Evolutionary conservation across 2,113 vertebrate species (phyloP).

Genomic region (Sminthopsis crassicaudata): DNA sequence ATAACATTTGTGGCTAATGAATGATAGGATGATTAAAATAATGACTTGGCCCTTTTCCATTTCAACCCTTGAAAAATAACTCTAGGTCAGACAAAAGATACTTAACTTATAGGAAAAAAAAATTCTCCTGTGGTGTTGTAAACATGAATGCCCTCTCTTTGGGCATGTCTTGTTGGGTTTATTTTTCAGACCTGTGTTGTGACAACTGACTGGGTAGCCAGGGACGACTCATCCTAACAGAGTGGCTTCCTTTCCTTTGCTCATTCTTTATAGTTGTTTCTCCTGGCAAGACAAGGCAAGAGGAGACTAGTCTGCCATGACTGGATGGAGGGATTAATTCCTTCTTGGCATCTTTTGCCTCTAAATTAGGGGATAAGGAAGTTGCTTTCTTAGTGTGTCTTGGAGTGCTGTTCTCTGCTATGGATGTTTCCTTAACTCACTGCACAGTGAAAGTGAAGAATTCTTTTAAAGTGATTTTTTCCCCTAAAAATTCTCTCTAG

Average conservation of each 20-base stretch:
- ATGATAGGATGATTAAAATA: background rate
- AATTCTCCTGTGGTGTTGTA: background rate
- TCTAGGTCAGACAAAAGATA: background rate
- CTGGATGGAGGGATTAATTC: background rate
- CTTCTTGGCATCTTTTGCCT: background rate
- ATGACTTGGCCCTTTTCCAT: background rate
- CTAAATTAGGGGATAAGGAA: background rate
- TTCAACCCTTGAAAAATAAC: background rate
- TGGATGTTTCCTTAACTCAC: background rate
- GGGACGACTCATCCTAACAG: background rate
- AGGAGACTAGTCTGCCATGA: background rate
- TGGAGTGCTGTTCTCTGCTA: background rate
- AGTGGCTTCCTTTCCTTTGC: background rate
- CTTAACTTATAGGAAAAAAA: background rate
- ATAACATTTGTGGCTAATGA: background rate
- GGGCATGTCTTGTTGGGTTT: background rate
- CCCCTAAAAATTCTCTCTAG: background rate
- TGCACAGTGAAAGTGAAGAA: background rate
- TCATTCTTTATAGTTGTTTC: background rate
- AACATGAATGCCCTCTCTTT: background rate
- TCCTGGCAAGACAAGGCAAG: background rate
- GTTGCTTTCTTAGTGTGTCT: background rate
- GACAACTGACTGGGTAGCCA: background rate
- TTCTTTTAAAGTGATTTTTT: rapidly evolving
- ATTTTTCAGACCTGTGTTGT: background rate